phyloP scores from a whole-genome alignment of 2,888 invertebrate genomes.

The Caenorhabditis sp. region DNA sequence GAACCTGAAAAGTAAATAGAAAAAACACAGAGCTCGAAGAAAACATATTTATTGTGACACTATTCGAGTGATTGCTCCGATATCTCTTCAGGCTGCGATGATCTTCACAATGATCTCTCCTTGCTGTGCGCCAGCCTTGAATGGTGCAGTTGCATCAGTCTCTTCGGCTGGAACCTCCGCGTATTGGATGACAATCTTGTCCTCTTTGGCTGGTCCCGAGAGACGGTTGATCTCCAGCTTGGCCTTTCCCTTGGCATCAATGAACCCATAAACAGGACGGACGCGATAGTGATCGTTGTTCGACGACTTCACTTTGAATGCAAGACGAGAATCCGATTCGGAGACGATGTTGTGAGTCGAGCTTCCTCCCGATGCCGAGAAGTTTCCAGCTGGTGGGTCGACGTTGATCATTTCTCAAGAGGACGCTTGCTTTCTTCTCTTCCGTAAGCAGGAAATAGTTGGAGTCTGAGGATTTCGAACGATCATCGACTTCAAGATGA shows the following conservation, averaged over 20 bases:
- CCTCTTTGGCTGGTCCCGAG: slow-evolving; percentile 68
- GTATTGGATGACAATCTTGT: slow-evolving; percentile 73
- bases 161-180: slow-evolving; percentile 74
- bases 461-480: neutral
- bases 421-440: slow-evolving; percentile 26
- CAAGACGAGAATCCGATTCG: slow-evolving; percentile 69
- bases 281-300: slow-evolving; percentile 78
- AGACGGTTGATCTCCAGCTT: slow-evolving; percentile 69
- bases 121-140: slow-evolving; percentile 71
- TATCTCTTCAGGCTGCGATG: slow-evolving; percentile 51
- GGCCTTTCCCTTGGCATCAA: slow-evolving; percentile 64
- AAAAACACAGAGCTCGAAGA: neutral
- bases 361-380: slow-evolving; percentile 73
- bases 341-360: slow-evolving; percentile 72
- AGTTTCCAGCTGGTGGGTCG: slow-evolving; percentile 72
- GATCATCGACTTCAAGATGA: slow-evolving; percentile 27
- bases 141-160: slow-evolving; percentile 72
- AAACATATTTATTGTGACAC: neutral
- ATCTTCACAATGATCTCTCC: slow-evolving; percentile 72
- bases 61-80: neutral
- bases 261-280: slow-evolving; percentile 75
- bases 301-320: slow-evolving; percentile 76
- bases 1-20: neutral
- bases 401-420: slow-evolving; percentile 67
- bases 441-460: slow-evolving; percentile 7